Percentiles rank a stretch among this genome's conserved stretches.
phyloP scores from a whole-genome alignment of 2,113 vertebrate species.

The Okapia johnstoni region DNA sequence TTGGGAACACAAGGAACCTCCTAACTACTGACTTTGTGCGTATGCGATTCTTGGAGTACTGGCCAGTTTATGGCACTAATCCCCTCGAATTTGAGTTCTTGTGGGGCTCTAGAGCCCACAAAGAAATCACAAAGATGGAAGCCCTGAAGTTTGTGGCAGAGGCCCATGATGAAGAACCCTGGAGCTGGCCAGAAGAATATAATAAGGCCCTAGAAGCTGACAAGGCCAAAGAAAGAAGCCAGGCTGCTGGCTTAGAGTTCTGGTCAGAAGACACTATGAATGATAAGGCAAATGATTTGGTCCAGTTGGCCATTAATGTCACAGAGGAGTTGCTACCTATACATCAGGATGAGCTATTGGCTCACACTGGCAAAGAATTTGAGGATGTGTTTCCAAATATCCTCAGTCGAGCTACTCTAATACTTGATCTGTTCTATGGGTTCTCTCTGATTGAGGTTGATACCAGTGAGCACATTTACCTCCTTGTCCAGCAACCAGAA shows the following conservation, averaged over 20 bases:
- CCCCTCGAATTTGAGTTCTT: slow-evolving; percentile 54
- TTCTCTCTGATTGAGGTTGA: slow-evolving; percentile 64
- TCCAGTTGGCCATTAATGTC: slow-evolving; percentile 56
- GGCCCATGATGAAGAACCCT: slow-evolving; percentile 55
- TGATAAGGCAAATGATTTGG: slow-evolving; percentile 65
- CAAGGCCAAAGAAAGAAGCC: slow-evolving; percentile 61
- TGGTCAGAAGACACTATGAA: slow-evolving; percentile 62
- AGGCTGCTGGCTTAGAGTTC: slow-evolving; percentile 60
- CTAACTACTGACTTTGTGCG: slow-evolving; percentile 55
- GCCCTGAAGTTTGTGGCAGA: slow-evolving; percentile 52
- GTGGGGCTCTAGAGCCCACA: slow-evolving; percentile 57
- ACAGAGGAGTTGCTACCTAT: slow-evolving; percentile 57
- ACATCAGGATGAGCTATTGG: slow-evolving; percentile 61
- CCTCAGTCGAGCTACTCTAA: slow-evolving; percentile 53
- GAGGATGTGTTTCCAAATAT: slow-evolving; percentile 60
- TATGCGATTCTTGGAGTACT: slow-evolving; percentile 61
- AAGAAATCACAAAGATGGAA: slow-evolving; percentile 61
- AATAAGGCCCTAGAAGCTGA: slow-evolving; percentile 56
- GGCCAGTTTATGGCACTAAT: slow-evolving; percentile 57
- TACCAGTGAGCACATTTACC: slow-evolving; percentile 59
- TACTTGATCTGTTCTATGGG: slow-evolving; percentile 54
- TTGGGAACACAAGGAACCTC: slow-evolving; percentile 45
- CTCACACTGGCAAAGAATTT: slow-evolving; percentile 60
- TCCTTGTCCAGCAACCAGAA: slow-evolving; percentile 59
- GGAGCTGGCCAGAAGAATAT: slow-evolving; percentile 56